phyloP scores from a whole-genome alignment of 2,888 invertebrate genomes.

The Hipparchia sbordonii region DNA sequence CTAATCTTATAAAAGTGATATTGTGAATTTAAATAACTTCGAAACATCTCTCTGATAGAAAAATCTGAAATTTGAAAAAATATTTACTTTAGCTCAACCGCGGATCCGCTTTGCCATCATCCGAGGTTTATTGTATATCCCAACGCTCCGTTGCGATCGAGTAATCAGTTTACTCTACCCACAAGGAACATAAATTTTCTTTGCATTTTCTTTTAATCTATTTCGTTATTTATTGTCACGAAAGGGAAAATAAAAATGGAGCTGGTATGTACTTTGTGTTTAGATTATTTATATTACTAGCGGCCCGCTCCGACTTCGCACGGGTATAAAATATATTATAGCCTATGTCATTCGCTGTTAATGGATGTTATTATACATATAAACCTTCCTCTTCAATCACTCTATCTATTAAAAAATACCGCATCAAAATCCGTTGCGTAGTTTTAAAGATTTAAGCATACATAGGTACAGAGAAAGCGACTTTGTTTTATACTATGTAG shows the following conservation, averaged over 20 bases:
- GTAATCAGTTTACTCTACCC: constrained; percentile 27
- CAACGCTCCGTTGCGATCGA: constrained; percentile 20
- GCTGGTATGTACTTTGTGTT: background rate
- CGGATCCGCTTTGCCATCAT: constrained; percentile 10
- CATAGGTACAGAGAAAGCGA: too few species aligned
- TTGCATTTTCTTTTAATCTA: constrained; percentile 26
- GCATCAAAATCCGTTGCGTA: too few species aligned
- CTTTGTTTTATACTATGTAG: too few species aligned
- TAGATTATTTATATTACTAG: background rate
- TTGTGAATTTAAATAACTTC: background rate
- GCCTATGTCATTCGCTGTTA: too few species aligned
- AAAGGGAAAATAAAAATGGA: constrained; percentile 5
- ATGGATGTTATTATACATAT: too few species aligned
- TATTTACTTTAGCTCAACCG: constrained; percentile 22
- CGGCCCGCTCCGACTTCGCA: too few species aligned
- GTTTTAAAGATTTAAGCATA: too few species aligned
- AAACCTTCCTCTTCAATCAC: too few species aligned
- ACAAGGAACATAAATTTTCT: constrained; percentile 26
- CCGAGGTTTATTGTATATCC: constrained; percentile 24
- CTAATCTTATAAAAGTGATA: background rate
- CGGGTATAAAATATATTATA: too few species aligned
- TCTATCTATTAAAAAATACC: too few species aligned
- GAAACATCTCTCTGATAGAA: background rate
- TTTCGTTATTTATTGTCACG: constrained; percentile 25
- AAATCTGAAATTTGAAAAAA: constrained; percentile 19